phyloP scores from a whole-genome alignment of 2,113 vertebrate species.

The Macquaria ambigua region DNA sequence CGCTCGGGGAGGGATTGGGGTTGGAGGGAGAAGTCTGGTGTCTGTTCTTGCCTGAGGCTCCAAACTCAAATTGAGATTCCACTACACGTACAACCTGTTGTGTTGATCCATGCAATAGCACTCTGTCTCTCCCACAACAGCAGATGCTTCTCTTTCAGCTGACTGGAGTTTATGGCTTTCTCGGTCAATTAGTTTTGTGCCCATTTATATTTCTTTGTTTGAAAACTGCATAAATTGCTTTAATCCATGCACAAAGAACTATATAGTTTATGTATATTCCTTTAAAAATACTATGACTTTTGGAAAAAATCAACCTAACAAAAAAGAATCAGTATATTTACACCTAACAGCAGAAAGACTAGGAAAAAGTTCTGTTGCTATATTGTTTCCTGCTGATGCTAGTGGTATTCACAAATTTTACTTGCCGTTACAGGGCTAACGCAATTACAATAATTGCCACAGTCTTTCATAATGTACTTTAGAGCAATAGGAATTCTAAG shows the following conservation, averaged over 20 bases:
- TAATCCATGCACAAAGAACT: neutral
- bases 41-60: constrained; percentile 67
- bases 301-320: neutral
- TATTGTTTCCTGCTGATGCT: neutral
- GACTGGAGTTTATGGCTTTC: neutral
- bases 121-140: neutral
- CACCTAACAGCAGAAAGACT: neutral
- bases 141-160: constrained; percentile 7
- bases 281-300: neutral
- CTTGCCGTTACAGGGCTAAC: neutral
- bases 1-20: neutral
- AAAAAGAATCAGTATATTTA: too few species aligned
- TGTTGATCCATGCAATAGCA: neutral
- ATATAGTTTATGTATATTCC: too few species aligned
- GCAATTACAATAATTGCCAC: neutral
- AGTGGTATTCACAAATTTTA: neutral
- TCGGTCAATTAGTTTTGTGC: neutral
- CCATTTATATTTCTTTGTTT: neutral
- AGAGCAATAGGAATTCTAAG: neutral
- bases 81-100: constrained; percentile 64
- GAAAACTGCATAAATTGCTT: neutral
- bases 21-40: constrained; percentile 1
- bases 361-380: neutral
- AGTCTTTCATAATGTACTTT: constrained; percentile 8
- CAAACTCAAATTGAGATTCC: constrained; percentile 69